Conservation (phyloP, 2,888 invertebrate species). For the Drymonia ruficornis region DNA sequence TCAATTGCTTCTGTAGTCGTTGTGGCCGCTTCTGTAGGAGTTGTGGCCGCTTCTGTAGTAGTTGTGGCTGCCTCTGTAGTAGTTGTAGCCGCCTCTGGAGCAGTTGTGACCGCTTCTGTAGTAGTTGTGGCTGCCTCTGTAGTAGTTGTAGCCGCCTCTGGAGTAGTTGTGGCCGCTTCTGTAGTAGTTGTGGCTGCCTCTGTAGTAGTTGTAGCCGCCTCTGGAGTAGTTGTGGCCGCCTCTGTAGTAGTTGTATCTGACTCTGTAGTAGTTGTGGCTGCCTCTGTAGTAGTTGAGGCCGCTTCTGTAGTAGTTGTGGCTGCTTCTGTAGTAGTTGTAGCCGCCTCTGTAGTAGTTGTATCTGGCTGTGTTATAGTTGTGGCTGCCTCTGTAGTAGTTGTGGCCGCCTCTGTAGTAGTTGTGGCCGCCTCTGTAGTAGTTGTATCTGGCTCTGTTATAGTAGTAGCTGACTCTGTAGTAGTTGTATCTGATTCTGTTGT, state of each 20-base stretch:
- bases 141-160: slow-evolving; percentile 6
- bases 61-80: slow-evolving; percentile 2
- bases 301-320: slow-evolving; percentile 7
- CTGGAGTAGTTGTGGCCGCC: slow-evolving; percentile 10
- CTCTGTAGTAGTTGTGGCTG: slow-evolving; percentile 9
- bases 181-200: slow-evolving; percentile 4
- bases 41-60: slow-evolving; percentile 8
- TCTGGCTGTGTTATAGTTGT: slow-evolving; percentile 10
- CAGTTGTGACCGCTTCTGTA: slow-evolving; percentile 10
- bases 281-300: slow-evolving; percentile 7
- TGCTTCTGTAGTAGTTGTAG: slow-evolving; percentile 9
- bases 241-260: slow-evolving; percentile 11
- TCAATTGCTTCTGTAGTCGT: slow-evolving; percentile 2
- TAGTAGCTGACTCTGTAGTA: slow-evolving; percentile 13
- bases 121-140: slow-evolving; percentile 10
- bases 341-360: slow-evolving; percentile 10
- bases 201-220: slow-evolving; percentile 1
- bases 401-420: neutral
- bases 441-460: slow-evolving; percentile 6
- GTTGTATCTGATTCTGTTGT: slow-evolving; percentile 4
- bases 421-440: slow-evolving; percentile 11
- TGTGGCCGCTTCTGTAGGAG: slow-evolving; percentile 7
- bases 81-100: slow-evolving; percentile 8
- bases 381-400: slow-evolving; percentile 8
- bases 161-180: slow-evolving; percentile 3